These are phyloP conservation scores for Myiothlypis chrysogaster DNA, from an alignment of 2,797 vertebrate genomes.

Conservation along the genomic window DNA sequence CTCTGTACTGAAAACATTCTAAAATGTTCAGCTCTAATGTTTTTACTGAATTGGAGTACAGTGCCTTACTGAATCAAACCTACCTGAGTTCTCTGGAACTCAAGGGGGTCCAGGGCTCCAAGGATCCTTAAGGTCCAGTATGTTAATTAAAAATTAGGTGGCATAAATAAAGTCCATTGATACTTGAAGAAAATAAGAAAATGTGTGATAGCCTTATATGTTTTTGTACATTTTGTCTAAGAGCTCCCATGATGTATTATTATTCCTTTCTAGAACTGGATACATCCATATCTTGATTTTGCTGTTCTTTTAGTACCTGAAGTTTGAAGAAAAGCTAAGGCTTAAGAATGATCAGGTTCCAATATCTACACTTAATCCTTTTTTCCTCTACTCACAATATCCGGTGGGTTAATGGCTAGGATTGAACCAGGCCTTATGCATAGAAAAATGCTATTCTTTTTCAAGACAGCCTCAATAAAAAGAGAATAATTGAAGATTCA, in stretches of 20 bases:
- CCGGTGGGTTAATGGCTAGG: background rate
- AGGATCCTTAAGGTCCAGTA: rapidly evolving
- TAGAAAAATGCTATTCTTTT: background rate
- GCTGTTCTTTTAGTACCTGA: background rate
- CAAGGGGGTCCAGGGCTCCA: background rate
- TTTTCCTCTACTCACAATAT: background rate
- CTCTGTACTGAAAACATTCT: background rate
- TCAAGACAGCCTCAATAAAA: background rate
- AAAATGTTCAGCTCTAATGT: background rate
- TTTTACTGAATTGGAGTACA: background rate
- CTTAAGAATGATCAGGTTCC: background rate
- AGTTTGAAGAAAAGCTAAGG: background rate
- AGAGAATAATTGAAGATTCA: background rate
- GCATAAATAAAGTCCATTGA: background rate
- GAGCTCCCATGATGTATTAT: background rate
- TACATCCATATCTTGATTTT: background rate
- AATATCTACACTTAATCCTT: background rate
- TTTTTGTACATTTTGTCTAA: background rate
- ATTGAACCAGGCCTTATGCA: background rate
- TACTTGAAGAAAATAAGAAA: background rate
- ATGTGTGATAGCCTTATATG: background rate
- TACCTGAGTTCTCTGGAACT: background rate
- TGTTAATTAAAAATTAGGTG: background rate
- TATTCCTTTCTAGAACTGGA: background rate
- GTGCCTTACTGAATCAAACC: background rate